These are phyloP conservation scores for Lepidothrix coronata DNA, from an alignment of 2,113 vertebrate genomes.

Conservation along the genomic window DNA sequence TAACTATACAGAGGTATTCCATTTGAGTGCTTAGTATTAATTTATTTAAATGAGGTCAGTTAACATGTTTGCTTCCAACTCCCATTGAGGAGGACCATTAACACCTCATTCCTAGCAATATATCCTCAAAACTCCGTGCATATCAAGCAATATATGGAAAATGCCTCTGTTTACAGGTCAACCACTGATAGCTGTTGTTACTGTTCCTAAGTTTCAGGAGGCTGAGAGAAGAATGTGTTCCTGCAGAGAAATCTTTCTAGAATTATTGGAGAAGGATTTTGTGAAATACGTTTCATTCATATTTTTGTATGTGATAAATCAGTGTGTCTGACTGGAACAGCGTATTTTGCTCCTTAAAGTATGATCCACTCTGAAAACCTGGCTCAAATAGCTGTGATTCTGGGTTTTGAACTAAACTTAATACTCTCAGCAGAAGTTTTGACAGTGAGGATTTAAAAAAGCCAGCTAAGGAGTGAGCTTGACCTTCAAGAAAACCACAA, in stretches of 20 bases:
- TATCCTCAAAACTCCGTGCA: not conserved
- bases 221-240: not conserved
- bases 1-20: not conserved
- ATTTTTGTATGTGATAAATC: not conserved
- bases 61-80: not conserved
- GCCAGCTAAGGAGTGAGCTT: not conserved
- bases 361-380: not conserved
- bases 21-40: not conserved
- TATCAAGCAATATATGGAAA: not conserved
- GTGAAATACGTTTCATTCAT: not conserved
- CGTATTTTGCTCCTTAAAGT: not conserved
- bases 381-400: not conserved
- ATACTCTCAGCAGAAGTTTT: not conserved
- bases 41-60: slow-evolving; percentile 20
- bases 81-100: not conserved
- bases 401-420: not conserved
- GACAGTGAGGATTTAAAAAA: not conserved
- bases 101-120: not conserved
- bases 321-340: not conserved
- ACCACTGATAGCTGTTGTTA: not conserved
- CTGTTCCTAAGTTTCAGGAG: not conserved
- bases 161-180: not conserved
- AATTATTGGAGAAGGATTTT: not conserved
- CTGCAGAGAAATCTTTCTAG: not conserved
- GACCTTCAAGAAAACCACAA: not conserved